Percentiles rank a stretch among this genome's conserved stretches.
These are phyloP conservation scores for Protophormia terraenovae DNA, from an alignment of 2,888 invertebrate species.

Conservation along the genomic window DNA sequence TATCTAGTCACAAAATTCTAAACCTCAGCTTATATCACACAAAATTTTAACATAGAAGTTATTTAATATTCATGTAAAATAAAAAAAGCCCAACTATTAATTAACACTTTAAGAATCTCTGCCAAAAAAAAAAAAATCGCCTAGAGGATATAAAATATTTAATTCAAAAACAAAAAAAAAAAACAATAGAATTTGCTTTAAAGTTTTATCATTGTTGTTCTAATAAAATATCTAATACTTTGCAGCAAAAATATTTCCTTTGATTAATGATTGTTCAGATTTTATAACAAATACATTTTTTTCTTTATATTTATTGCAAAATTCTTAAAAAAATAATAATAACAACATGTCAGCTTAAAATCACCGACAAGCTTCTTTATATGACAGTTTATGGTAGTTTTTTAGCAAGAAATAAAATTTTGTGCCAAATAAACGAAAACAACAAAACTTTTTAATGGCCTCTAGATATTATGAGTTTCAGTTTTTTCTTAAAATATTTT, in stretches of 20 bases:
- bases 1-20: too few species aligned
- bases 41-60: too few species aligned
- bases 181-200: neutral
- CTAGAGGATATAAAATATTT: neutral
- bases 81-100: too few species aligned
- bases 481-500: neutral
- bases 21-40: too few species aligned
- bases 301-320: conserved; percentile 31
- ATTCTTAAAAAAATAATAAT: conserved; percentile 26
- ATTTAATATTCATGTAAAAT: too few species aligned
- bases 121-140: neutral
- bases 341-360: conserved; percentile 62
- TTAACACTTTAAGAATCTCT: neutral
- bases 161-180: neutral
- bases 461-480: conserved; percentile 20
- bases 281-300: neutral
- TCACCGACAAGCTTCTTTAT: conserved; percentile 66
- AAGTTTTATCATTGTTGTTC: neutral
- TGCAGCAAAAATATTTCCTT: conserved; percentile 10
- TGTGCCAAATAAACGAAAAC: neutral
- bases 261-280: conserved; percentile 55
- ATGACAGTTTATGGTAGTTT: conserved; percentile 59
- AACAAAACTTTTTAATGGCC: neutral
- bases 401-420: conserved; percentile 27
- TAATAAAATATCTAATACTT: too few species aligned